Evolutionary conservation across 1,140 invertebrate genomes (phyloP).

Genomic region (Plectus sambesii): DNA sequence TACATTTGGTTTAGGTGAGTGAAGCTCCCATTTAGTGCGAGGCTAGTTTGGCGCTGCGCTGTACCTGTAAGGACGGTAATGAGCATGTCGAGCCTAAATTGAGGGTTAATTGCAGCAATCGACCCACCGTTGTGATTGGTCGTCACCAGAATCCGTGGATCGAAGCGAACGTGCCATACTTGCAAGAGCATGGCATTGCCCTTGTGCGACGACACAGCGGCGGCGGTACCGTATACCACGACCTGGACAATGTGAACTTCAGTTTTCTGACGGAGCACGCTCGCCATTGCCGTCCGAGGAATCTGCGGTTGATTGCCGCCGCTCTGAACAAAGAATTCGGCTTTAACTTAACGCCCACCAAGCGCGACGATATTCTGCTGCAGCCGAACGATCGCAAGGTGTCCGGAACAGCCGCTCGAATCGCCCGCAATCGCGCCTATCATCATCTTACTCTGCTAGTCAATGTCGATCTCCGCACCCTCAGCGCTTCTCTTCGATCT

Average conservation of each 20-base stretch:
- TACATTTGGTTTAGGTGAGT: no score
- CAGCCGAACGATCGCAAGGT: conserved; percentile 33
- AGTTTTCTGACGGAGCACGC: conserved; percentile 36
- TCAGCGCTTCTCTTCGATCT: conserved; percentile 29
- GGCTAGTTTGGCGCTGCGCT: not conserved
- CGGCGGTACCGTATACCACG: conserved; percentile 93
- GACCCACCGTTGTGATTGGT: conserved; percentile 84
- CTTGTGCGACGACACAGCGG: conserved; percentile 76
- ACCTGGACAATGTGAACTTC: conserved; percentile 53
- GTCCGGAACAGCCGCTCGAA: conserved; percentile 42
- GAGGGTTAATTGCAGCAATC: conserved; percentile 54
- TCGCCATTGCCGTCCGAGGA: conserved; percentile 30
- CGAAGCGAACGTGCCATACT: conserved; percentile 62
- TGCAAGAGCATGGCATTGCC: conserved; percentile 31
- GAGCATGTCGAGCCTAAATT: not conserved
- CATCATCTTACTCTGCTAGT: conserved; percentile 42
- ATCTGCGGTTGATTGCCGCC: conserved; percentile 31
- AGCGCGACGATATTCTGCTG: conserved; percentile 36
- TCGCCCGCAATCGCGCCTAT: conserved; percentile 33
- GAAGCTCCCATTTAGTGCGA: no score
- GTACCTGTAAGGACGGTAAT: not conserved
- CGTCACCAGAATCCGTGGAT: conserved; percentile 91
- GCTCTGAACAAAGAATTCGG: conserved; percentile 28
- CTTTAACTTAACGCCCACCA: conserved; percentile 19
- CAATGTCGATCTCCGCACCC: conserved; percentile 22